Evolutionary conservation across 2,113 vertebrate species (phyloP).

Genomic region (Talpa occidentalis): DNA sequence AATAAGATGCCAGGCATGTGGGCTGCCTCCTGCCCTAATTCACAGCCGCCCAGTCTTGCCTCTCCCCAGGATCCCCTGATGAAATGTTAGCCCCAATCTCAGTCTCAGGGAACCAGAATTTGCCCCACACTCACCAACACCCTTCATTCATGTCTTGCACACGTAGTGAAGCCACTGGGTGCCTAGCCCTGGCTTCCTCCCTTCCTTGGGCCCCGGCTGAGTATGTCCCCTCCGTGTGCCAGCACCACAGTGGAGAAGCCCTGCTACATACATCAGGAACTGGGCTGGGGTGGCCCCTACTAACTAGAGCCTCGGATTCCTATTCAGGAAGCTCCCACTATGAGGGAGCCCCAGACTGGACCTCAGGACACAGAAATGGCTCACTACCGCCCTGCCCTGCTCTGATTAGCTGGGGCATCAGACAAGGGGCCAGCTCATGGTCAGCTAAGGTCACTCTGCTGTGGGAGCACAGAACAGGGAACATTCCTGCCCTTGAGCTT

Average conservation of each 20-base stretch:
- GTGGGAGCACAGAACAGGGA: background rate
- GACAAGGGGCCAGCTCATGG: background rate
- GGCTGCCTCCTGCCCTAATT: background rate
- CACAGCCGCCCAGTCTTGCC: background rate
- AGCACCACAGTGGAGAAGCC: background rate
- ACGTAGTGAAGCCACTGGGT: background rate
- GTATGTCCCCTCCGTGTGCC: background rate
- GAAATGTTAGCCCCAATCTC: background rate
- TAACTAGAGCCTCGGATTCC: background rate
- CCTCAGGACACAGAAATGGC: background rate
- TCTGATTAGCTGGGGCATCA: background rate
- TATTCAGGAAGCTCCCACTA: background rate
- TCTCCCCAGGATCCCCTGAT: background rate
- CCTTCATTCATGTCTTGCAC: background rate
- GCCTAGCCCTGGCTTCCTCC: background rate
- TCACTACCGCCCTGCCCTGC: background rate
- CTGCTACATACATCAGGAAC: background rate
- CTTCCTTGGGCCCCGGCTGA: background rate
- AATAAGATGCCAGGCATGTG: background rate
- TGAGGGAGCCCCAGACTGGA: background rate
- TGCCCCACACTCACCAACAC: rapidly evolving
- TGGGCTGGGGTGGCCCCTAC: background rate
- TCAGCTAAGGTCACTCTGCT: background rate
- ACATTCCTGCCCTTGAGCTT: background rate
- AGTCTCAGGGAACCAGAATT: background rate